Conservation (phyloP, 1,140 invertebrate genomes). For the Amphibalanus amphitrite region DNA sequence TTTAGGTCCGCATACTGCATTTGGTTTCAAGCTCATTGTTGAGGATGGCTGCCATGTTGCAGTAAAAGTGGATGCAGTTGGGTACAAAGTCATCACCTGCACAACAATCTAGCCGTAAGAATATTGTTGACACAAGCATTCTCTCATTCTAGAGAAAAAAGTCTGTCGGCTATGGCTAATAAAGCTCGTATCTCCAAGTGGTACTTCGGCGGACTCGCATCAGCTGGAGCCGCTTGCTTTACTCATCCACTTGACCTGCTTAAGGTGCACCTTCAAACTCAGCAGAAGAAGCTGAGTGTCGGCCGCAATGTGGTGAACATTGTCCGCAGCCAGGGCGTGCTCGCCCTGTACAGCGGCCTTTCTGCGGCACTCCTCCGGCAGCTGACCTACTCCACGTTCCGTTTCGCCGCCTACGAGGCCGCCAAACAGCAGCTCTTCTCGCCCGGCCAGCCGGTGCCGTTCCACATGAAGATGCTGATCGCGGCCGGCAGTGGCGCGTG, state of each 20-base stretch:
- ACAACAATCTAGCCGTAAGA: no score
- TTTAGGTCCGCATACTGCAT: no score
- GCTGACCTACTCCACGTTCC: slow-evolving; percentile 87
- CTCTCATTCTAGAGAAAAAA: no score
- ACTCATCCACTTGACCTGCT: slow-evolving; percentile 96
- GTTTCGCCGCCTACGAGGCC: slow-evolving; percentile 94
- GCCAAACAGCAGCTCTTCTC: slow-evolving; percentile 38
- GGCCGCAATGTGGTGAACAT: slow-evolving; percentile 51
- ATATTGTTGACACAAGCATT: no score
- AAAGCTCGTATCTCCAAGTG: slow-evolving; percentile 33
- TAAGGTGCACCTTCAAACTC: slow-evolving; percentile 94
- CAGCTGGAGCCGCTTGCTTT: slow-evolving; percentile 79
- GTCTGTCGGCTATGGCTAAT: slow-evolving; percentile 11
- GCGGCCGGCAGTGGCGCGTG: slow-evolving; percentile 71
- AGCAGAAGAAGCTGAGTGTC: slow-evolving; percentile 55
- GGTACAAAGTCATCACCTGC: no score
- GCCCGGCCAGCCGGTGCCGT: slow-evolving; percentile 35
- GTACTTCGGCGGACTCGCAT: slow-evolving; percentile 93
- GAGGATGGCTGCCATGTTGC: no score
- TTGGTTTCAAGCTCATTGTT: no score
- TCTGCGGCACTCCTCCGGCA: slow-evolving; percentile 88
- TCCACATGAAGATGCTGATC: slow-evolving; percentile 51
- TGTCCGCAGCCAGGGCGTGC: slow-evolving; percentile 58
- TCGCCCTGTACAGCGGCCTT: slow-evolving; percentile 90
- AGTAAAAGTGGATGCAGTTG: no score